A percentile compares a stretch with the other conserved stretches of the same genome.
These are phyloP conservation scores for Ptyas mucosa DNA, from an alignment of 2,113 vertebrate species.

Conservation along the genomic window DNA sequence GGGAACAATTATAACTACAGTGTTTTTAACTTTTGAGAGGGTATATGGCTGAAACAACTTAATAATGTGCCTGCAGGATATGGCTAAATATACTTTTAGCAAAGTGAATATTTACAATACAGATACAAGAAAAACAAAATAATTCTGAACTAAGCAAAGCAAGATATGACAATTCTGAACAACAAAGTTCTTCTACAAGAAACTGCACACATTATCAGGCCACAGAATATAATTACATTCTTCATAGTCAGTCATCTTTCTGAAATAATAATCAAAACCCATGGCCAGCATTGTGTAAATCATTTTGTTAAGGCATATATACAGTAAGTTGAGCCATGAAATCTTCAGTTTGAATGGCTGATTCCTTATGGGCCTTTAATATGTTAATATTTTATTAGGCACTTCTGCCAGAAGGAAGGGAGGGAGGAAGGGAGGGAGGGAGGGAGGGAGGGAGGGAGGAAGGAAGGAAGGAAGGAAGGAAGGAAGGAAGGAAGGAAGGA, in stretches of 20 bases:
- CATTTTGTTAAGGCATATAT: conserved; percentile 10
- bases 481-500: background rate
- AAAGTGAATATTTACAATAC: background rate
- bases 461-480: background rate
- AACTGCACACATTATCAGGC: background rate
- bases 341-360: background rate
- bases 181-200: background rate
- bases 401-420: background rate
- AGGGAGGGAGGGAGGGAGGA: background rate
- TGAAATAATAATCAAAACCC: background rate
- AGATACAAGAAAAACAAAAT: background rate
- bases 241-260: background rate
- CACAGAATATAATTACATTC: background rate
- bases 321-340: background rate
- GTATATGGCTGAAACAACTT: background rate
- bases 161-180: background rate
- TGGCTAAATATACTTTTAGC: background rate
- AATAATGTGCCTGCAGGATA: background rate
- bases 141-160: background rate
- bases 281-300: background rate
- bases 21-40: background rate
- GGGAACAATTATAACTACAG: background rate
- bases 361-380: background rate
- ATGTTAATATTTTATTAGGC: background rate
- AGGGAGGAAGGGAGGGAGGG: background rate